Conservation (phyloP, 2,888 invertebrate species). For the Drosophila gaucha region DNA sequence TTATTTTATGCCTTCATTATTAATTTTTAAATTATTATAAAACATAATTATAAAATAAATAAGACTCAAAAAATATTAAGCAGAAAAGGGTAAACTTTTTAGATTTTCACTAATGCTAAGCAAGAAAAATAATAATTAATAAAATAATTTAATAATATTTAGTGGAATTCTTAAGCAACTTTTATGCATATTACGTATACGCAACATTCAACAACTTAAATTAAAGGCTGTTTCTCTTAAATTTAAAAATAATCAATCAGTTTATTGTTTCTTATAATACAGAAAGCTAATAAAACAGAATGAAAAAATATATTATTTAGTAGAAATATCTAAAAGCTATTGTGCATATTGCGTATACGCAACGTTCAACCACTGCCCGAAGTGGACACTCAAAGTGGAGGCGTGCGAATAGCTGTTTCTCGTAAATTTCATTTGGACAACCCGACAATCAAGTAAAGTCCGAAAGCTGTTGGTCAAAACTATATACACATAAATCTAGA, state of each 20-base stretch:
- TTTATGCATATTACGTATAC: constrained; percentile 2
- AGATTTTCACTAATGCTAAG: no score
- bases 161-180: no score
- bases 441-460: constrained; percentile 67
- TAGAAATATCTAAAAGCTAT: not conserved
- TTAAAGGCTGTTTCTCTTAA: no score
- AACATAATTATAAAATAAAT: not conserved
- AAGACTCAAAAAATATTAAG: not conserved
- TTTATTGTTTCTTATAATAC: no score
- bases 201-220: not conserved
- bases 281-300: no score
- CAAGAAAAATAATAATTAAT: no score
- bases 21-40: no score
- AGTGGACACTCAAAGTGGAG: constrained; percentile 65
- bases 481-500: not conserved
- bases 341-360: constrained; percentile 24
- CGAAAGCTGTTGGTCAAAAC: constrained; percentile 56
- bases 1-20: no score
- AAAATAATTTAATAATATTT: no score
- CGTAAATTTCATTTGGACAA: constrained; percentile 74
- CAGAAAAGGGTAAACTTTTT: not conserved
- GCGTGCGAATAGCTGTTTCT: constrained; percentile 62
- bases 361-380: constrained; percentile 4
- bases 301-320: no score
- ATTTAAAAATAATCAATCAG: no score